A percentile compares a stretch with the other conserved stretches of the same genome.
phyloP scores from a whole-genome alignment of 2,113 vertebrate species.

The Pteropus alecto region DNA sequence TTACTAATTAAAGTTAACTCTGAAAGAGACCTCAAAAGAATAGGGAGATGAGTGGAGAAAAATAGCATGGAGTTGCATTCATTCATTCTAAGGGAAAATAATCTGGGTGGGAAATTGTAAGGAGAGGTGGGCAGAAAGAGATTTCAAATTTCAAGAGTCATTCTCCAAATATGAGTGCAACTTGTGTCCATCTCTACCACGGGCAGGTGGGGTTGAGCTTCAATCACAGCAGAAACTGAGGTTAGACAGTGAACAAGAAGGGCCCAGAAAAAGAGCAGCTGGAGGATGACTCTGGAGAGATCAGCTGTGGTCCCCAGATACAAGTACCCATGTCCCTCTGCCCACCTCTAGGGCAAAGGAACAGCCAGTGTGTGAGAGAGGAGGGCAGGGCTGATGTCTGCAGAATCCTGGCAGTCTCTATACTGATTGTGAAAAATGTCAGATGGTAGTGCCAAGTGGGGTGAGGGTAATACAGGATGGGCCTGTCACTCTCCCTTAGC shows the following conservation, averaged over 20 bases:
- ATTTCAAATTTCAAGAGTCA: not conserved
- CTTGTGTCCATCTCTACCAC: not conserved
- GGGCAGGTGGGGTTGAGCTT: not conserved
- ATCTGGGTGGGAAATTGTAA: not conserved
- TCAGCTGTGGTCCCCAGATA: not conserved
- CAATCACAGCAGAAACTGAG: not conserved
- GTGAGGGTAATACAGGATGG: not conserved
- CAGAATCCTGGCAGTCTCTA: constrained; percentile 27
- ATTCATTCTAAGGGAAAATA: constrained; percentile 14
- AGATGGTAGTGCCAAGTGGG: constrained; percentile 26
- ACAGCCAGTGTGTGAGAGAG: not conserved
- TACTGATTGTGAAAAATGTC: constrained; percentile 45
- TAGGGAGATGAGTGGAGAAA: not conserved
- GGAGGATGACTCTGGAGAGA: not conserved
- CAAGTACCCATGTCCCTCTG: not conserved
- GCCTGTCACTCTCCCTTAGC: not conserved
- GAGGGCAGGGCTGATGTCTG: not conserved
- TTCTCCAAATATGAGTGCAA: not conserved
- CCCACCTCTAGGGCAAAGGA: constrained; percentile 29
- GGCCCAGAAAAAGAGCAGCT: not conserved
- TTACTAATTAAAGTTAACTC: constrained; percentile 26
- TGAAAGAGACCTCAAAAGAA: constrained; percentile 15
- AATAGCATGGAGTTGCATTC: not conserved
- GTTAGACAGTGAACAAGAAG: not conserved
- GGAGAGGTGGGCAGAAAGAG: not conserved